phyloP scores from a whole-genome alignment of 2,113 vertebrate species.

The Corythoichthys haematopterus region DNA sequence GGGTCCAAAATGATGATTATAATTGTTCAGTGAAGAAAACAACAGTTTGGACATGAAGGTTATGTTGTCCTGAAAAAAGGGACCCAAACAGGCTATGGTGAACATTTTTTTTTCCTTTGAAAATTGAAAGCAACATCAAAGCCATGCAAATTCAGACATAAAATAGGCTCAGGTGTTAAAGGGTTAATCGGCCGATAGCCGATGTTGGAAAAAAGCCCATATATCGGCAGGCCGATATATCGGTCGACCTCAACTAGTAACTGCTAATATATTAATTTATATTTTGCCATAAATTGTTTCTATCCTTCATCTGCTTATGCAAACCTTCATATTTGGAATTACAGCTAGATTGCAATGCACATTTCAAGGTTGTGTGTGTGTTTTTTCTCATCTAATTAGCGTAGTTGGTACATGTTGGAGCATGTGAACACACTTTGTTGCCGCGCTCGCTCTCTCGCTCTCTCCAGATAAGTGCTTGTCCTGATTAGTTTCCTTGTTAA shows the following conservation, averaged over 20 bases:
- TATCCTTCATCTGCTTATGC: background rate
- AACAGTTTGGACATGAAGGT: no score
- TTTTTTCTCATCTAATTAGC: conserved; percentile 27
- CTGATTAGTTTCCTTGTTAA: conserved; percentile 67
- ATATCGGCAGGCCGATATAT: no score
- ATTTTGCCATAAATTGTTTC: background rate
- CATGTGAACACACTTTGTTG: conserved; percentile 14
- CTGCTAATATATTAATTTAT: background rate
- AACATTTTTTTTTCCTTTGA: no score
- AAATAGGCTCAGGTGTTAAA: no score
- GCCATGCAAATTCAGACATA: no score
- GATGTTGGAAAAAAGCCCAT: no score
- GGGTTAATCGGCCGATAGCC: no score
- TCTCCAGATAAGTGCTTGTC: conserved; percentile 48
- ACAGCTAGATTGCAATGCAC: conserved; percentile 24
- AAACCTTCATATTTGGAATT: conserved; percentile 18
- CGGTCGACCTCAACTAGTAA: background rate
- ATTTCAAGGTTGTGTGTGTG: conserved; percentile 23
- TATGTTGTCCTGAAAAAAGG: no score
- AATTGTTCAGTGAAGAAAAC: no score
- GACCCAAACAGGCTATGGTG: no score
- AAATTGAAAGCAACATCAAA: no score
- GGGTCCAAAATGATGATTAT: no score
- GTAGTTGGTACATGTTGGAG: conserved; percentile 13
- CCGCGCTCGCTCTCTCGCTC: conserved; percentile 30